Evolutionary conservation across 2,113 vertebrate species (phyloP).

Genomic region (Grantiella picta): DNA sequence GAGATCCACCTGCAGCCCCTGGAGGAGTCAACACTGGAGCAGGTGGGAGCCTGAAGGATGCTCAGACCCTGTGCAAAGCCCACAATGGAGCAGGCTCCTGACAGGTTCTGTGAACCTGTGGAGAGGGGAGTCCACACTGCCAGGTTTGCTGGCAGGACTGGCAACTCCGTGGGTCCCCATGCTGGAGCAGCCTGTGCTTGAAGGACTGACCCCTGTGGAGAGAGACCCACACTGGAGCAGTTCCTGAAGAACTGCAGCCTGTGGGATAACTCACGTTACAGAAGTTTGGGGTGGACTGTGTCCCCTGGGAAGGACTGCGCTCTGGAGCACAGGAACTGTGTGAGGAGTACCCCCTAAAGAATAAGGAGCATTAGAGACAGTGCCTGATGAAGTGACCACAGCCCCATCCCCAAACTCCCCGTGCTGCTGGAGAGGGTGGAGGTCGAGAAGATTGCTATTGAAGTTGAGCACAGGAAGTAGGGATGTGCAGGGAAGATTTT

Average conservation of each 20-base stretch:
- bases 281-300: not conserved
- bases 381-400: not conserved
- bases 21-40: not conserved
- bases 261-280: rapidly evolving
- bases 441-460: not conserved
- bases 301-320: not conserved
- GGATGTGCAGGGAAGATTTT: not conserved
- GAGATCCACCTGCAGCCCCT: not conserved
- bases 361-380: not conserved
- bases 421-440: not conserved
- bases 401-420: not conserved
- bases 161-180: rapidly evolving
- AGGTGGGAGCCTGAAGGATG: not conserved
- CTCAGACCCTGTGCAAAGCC: not conserved
- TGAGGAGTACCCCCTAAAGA: not conserved
- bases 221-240: not conserved
- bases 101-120: not conserved
- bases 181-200: not conserved
- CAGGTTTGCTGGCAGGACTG: not conserved
- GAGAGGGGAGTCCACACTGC: not conserved
- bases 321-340: rapidly evolving
- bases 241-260: not conserved
- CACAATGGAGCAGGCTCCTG: not conserved
- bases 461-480: not conserved
- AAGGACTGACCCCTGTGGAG: not conserved